A percentile compares a stretch with the other conserved stretches of the same genome.
Conservation (phyloP, 1,140 invertebrate genomes). For the Chelonus insularis region DNA sequence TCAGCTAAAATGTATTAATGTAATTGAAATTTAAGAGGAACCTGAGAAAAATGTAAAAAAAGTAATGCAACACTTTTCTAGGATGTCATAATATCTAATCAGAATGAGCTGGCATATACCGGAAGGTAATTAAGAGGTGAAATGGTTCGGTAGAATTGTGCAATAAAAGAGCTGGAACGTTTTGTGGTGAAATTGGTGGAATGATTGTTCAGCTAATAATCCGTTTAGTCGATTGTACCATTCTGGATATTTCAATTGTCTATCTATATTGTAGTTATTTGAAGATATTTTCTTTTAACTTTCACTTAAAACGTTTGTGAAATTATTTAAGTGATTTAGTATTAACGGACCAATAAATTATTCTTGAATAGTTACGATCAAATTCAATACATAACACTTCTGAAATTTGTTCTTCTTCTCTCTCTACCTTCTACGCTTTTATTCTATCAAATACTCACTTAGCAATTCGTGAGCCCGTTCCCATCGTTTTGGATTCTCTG, state of each 20-base stretch:
- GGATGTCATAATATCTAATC: slow-evolving; percentile 14
- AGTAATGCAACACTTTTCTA: neutral
- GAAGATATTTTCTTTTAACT: too few species aligned
- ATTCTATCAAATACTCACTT: slow-evolving; percentile 40
- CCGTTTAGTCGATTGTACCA: neutral
- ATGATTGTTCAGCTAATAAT: slow-evolving; percentile 25
- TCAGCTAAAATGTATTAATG: neutral
- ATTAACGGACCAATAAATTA: too few species aligned
- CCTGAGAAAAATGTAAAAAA: neutral
- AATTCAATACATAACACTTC: too few species aligned
- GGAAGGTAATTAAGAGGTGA: slow-evolving; percentile 20
- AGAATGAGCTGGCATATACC: slow-evolving; percentile 10
- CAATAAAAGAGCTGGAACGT: slow-evolving; percentile 1
- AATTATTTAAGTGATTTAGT: too few species aligned
- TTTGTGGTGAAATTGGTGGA: slow-evolving; percentile 18
- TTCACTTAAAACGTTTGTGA: too few species aligned
- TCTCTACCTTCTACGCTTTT: neutral
- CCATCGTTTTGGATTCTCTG: slow-evolving; percentile 42
- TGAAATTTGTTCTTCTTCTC: too few species aligned
- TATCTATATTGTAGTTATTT: too few species aligned
- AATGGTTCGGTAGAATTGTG: slow-evolving; percentile 6
- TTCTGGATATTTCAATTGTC: neutral
- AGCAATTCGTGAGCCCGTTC: slow-evolving; percentile 43
- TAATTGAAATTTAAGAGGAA: slow-evolving; percentile 2
- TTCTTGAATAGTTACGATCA: too few species aligned